Base-by-base conservation (phyloP, 2,797 vertebrate species). In the Megalops cyprinoides region DNA sequence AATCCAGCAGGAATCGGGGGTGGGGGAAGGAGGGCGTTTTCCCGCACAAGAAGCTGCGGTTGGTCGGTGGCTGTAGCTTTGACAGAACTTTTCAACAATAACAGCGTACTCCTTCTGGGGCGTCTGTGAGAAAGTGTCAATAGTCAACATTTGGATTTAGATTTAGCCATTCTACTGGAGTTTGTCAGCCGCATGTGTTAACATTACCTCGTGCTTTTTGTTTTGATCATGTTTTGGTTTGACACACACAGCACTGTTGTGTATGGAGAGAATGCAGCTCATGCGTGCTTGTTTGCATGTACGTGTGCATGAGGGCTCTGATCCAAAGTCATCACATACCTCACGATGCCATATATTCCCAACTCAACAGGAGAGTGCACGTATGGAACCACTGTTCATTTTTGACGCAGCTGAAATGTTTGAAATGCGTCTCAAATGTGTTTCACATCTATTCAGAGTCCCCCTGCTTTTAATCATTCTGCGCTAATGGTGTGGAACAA, bases 91-190 rank as follows among this genome's bases (percentile, higher is more conserved):
- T 28, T 31, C 62, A 62, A 62, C 31, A n/a, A n/a, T 31, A 62
- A 9, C 31, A 25, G 58, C 9, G 34, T 48, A 20, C 46, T 39
- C 46, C 12, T 39, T 74, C 71, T 74, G 71, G 42, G 1, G 7
- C 71, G 23, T 25, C 39, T 48, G 71, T 74, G 23, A 25, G 42
- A 46, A 74, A 74, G 71, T 74, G 23, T 74, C 42, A 74, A 48
- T 23, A 23, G 39, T 74, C 42, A 46, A 46, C 71, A 48, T 69
- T 69, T 0, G 15, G 34, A 23, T 5, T 69, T 31, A 39, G 65
- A 65, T 69, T 62, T 28, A 62, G 28, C 31, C 9, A 10, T 10
- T n/a, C n/a, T n/a, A n/a, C n/a, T n/a, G n/a, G n/a, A n/a, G n/a
- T n/a, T n/a, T n/a, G n/a, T n/a, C n/a, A n/a, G n/a, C n/a, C n/a